Evolutionary conservation across 2,888 invertebrate species (phyloP).

Genomic region (Hirtodrosophila trivittata): DNA sequence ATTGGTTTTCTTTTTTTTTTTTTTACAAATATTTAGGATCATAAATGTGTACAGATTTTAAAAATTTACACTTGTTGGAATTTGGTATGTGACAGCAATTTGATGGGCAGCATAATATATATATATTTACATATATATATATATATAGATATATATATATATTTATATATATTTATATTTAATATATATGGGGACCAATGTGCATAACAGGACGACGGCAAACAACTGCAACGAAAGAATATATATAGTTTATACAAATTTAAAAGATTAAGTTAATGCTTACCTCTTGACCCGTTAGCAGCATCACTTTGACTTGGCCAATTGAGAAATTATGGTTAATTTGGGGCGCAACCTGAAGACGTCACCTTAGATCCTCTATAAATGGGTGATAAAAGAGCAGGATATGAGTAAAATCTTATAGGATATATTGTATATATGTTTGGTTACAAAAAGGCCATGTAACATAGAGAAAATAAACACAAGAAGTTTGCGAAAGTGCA

Average conservation of each 20-base stretch:
- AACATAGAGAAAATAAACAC: constrained; percentile 1
- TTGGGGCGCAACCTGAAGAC: constrained; percentile 45
- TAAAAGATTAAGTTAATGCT: too few species aligned
- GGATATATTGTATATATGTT: too few species aligned
- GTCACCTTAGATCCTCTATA: constrained; percentile 51
- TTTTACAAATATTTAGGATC: constrained; percentile 53
- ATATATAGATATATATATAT: constrained; percentile 26
- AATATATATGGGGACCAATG: constrained; percentile 47
- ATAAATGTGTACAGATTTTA: constrained; percentile 46
- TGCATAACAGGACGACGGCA: constrained; percentile 59
- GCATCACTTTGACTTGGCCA: constrained; percentile 30
- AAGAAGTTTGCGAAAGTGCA: constrained; percentile 48
- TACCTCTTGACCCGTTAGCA: constrained; percentile 46
- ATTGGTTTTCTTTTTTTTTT: constrained; percentile 40
- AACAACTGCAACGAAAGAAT: constrained; percentile 48
- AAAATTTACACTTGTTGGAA: constrained; percentile 63
- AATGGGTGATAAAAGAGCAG: constrained; percentile 1
- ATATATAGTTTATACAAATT: neutral
- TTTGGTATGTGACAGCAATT: constrained; percentile 70
- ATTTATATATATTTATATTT: constrained; percentile 15
- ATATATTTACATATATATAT: constrained; percentile 40
- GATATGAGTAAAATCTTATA: too few species aligned
- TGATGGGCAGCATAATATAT: constrained; percentile 53
- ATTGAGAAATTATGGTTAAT: constrained; percentile 22
- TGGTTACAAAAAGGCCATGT: too few species aligned